Evolutionary conservation across 2,888 invertebrate genomes (phyloP).

Genomic region (Microplitis manilae): DNA sequence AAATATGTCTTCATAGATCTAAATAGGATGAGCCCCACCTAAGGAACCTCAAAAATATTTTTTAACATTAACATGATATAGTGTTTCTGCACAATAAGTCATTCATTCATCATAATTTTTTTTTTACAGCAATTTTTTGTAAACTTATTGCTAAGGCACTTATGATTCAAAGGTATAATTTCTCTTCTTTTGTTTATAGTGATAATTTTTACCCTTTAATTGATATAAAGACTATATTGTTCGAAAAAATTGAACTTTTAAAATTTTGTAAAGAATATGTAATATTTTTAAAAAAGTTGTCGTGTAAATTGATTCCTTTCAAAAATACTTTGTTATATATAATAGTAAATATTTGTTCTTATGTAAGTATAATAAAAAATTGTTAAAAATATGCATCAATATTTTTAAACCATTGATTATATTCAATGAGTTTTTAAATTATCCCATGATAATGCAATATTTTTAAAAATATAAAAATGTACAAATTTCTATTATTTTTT

Average conservation of each 20-base stretch:
- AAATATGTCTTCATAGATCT: background rate
- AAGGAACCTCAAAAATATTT: background rate
- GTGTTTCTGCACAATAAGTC: slow-evolving; percentile 46
- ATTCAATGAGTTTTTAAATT: background rate
- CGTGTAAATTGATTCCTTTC: background rate
- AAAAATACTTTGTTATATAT: slow-evolving; percentile 5
- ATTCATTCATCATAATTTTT: slow-evolving; percentile 28
- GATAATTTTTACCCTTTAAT: background rate
- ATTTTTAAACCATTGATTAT: background rate
- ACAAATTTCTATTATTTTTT: slow-evolving; percentile 2
- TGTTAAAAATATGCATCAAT: background rate
- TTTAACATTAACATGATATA: slow-evolving; percentile 41
- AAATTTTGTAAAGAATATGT: background rate
- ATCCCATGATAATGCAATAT: background rate
- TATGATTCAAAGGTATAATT: slow-evolving; percentile 40
- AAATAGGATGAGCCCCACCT: background rate
- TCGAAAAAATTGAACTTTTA: background rate
- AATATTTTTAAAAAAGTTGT: slow-evolving; percentile 8
- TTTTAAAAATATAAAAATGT: background rate
- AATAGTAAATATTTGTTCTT: slow-evolving; percentile 1
- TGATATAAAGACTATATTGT: background rate
- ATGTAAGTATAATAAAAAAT: slow-evolving; percentile 4
- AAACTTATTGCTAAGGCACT: slow-evolving; percentile 53
- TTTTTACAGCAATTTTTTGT: background rate
- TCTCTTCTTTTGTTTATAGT: background rate